A percentile compares a stretch with the other conserved stretches of the same genome.
These are phyloP conservation scores for Aegotheles bennettii DNA, from an alignment of 2,113 vertebrate species.

Conservation along the genomic window DNA sequence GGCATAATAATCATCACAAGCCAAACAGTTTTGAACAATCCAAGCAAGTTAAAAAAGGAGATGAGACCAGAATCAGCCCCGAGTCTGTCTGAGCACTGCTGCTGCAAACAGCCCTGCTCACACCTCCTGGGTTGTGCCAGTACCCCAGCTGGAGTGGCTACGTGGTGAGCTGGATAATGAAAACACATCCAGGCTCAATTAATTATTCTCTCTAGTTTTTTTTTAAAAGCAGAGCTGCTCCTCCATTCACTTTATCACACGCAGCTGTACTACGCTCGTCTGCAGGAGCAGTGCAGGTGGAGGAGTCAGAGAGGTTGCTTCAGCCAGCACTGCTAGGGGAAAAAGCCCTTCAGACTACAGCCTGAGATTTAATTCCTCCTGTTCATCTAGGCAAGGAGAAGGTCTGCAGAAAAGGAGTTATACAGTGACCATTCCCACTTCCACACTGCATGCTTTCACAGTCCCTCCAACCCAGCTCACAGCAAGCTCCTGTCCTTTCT, in stretches of 20 bases:
- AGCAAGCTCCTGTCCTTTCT: background rate
- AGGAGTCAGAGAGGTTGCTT: background rate
- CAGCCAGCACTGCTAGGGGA: background rate
- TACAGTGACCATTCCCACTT: background rate
- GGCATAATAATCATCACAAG: background rate
- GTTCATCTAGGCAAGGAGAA: background rate
- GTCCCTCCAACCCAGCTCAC: background rate
- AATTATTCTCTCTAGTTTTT: background rate
- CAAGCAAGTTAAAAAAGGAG: background rate
- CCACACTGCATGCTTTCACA: background rate
- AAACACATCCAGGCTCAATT: background rate
- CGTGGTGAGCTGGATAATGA: background rate
- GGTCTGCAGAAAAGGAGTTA: background rate
- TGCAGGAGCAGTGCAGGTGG: background rate
- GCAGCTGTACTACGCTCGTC: background rate
- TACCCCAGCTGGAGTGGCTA: background rate
- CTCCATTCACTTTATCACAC: background rate
- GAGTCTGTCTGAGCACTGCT: background rate
- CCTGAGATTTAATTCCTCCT: background rate
- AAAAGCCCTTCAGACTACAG: background rate
- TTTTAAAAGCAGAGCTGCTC: background rate
- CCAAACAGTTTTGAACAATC: background rate
- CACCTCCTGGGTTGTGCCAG: background rate
- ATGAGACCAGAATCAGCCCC: fast-evolving
- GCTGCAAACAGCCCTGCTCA: background rate